These are phyloP conservation scores for Lordiphosa clarofinis DNA, from an alignment of 1,140 invertebrate genomes.

Conservation along the genomic window DNA sequence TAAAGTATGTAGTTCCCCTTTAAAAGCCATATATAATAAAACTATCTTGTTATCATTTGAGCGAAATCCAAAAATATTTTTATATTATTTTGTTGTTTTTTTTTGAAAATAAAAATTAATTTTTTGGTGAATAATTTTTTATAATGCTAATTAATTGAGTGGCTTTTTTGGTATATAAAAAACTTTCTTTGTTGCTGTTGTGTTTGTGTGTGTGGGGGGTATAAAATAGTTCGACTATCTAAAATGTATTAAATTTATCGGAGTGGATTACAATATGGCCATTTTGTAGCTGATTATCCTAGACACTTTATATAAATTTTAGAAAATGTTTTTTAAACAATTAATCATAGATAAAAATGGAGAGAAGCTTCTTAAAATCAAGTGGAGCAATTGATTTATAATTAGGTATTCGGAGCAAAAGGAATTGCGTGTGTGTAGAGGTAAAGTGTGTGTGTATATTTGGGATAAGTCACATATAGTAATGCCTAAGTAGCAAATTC, in stretches of 20 bases:
- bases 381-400: slow-evolving; percentile 43
- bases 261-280: slow-evolving; percentile 38
- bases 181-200: slow-evolving; percentile 43
- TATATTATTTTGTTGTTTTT: slow-evolving; percentile 59
- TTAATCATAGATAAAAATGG: slow-evolving; percentile 19
- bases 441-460: slow-evolving; percentile 5
- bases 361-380: slow-evolving; percentile 47
- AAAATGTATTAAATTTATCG: slow-evolving; percentile 53
- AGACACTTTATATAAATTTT: slow-evolving; percentile 21
- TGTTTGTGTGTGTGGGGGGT: slow-evolving; percentile 26
- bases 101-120: slow-evolving; percentile 73
- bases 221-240: slow-evolving; percentile 75
- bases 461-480: slow-evolving; percentile 66
- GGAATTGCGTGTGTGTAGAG: slow-evolving; percentile 14
- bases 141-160: slow-evolving; percentile 35
- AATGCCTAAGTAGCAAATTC: slow-evolving; percentile 67
- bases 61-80: slow-evolving; percentile 72
- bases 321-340: slow-evolving; percentile 31
- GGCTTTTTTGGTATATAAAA: slow-evolving; percentile 55
- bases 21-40: too few relatives aligned
- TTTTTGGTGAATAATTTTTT: slow-evolving; percentile 58
- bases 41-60: slow-evolving; percentile 25
- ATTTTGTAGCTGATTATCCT: slow-evolving; percentile 42
- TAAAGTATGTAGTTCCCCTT: too few relatives aligned
- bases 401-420: slow-evolving; percentile 15